These are phyloP conservation scores for Euglossa dilemma DNA, from an alignment of 1,140 invertebrate species.

Conservation along the genomic window DNA sequence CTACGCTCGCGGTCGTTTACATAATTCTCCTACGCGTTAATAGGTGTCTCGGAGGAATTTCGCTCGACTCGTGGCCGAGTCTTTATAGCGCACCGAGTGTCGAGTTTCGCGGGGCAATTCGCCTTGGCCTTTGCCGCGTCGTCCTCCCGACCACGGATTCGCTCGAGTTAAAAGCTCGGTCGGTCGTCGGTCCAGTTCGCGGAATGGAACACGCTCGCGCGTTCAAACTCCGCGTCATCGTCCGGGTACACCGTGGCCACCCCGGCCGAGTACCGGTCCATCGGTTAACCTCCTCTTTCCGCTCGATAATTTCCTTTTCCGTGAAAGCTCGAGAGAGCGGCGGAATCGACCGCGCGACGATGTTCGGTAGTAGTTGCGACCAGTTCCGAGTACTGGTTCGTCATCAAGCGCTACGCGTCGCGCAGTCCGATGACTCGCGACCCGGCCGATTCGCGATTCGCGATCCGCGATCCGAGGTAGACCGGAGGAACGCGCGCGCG, in stretches of 20 bases:
- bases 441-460: no score
- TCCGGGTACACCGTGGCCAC: not conserved
- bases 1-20: slow-evolving; percentile 41
- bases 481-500: not conserved
- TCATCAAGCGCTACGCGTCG: no score
- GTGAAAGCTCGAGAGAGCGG: slow-evolving; percentile 30
- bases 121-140: slow-evolving; percentile 75
- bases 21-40: slow-evolving; percentile 66
- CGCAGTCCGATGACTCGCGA: no score
- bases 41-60: slow-evolving; percentile 50
- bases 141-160: slow-evolving; percentile 10
- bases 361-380: no score
- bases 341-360: not conserved
- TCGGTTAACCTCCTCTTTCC: slow-evolving; percentile 27
- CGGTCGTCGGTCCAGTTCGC: slow-evolving; percentile 47
- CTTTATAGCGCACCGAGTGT: slow-evolving; percentile 9
- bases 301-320: slow-evolving; percentile 42
- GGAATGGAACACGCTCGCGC: slow-evolving; percentile 40
- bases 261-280: slow-evolving; percentile 5
- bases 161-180: not conserved
- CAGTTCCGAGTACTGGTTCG: no score
- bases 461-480: no score
- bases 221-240: not conserved
- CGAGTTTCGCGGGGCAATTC: slow-evolving; percentile 66
- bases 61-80: slow-evolving; percentile 7